Base-by-base conservation (phyloP, 2,888 invertebrate species). In the Drosophila helvetica region DNA sequence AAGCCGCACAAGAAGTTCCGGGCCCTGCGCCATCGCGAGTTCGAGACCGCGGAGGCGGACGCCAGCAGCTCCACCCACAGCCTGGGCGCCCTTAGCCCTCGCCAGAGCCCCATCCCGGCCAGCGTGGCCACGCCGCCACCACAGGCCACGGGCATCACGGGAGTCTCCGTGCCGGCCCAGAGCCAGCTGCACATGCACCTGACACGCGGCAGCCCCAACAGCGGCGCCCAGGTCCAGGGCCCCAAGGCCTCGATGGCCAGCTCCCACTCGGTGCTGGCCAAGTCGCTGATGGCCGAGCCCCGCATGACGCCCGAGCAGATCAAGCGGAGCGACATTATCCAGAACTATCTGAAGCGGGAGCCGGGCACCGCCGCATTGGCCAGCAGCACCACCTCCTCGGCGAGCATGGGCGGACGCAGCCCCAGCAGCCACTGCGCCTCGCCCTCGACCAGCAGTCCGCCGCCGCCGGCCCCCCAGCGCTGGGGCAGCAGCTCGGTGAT, bases 1-100 rank as follows among this genome's bases (percentile, higher is more conserved):
- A 97, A 98, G 91, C 98, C 98, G 71, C 98, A 98, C 93, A 98
- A 98, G 93, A 98, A 98, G 92, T 98, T 98, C 94, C 95, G 98
- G 50, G 97, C 97, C 2, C 93, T 97, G 90, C 93, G 96, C 27
- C 93, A 94, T 72, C 96, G 96, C 82, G 96, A 97, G 90, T 96
- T 96, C 48, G 96, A 96, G 89, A 85, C 89, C 9, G 96, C 96
- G 2, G 95, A 95, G 86, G 94, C 95, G 0, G 96, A 95, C 67
- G 92, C 93, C 51, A 89, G 89, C 81, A 90, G 91, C 50, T 89
- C 90, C 1, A 85, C 75, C 3, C 93, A 61, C 7, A 81, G 79
- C 77, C 75, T 79, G 60, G 75, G 86, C 9, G 74, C 85, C 3
- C 75, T 74, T 65, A 89, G 83, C 72, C 81, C 89, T 10, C 80